Evolutionary conservation across 2,113 vertebrate species (phyloP).

Genomic region (Mustela lutreola): DNA sequence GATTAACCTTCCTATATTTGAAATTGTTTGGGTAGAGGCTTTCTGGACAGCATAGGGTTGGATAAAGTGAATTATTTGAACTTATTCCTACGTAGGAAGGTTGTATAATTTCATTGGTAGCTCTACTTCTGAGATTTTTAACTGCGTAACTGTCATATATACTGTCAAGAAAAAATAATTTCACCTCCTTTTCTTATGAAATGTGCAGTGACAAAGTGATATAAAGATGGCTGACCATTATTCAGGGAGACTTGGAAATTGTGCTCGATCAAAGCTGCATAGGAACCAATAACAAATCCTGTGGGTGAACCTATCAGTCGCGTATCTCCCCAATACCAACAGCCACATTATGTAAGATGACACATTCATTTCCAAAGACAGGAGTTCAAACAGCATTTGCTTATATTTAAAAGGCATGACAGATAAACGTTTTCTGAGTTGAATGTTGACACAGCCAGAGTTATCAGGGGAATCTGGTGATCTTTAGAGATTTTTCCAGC

Average conservation of each 20-base stretch:
- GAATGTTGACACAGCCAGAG: background rate
- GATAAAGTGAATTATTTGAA: constrained; percentile 60
- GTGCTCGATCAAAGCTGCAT: background rate
- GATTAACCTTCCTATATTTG: constrained; percentile 55
- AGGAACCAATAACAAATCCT: background rate
- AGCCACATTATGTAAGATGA: background rate
- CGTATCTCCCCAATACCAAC: background rate
- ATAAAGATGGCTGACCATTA: constrained; percentile 19
- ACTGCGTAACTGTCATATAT: constrained; percentile 33
- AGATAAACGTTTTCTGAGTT: constrained; percentile 10
- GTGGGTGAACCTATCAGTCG: background rate
- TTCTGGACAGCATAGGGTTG: background rate
- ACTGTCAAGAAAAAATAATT: constrained; percentile 59
- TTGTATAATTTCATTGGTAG: constrained; percentile 18
- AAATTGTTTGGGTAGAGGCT: constrained; percentile 40
- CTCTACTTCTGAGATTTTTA: constrained; percentile 40
- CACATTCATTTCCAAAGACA: constrained; percentile 27
- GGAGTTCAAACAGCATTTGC: background rate
- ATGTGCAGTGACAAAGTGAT: background rate
- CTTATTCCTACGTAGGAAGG: background rate
- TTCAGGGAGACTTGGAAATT: constrained; percentile 23
- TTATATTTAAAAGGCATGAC: constrained; percentile 10
- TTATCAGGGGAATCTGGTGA: background rate
- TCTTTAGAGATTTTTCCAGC: constrained; percentile 36
- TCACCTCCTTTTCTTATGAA: constrained; percentile 34